Conservation (phyloP, 2,888 invertebrate species). For the Catocala fraxini region DNA sequence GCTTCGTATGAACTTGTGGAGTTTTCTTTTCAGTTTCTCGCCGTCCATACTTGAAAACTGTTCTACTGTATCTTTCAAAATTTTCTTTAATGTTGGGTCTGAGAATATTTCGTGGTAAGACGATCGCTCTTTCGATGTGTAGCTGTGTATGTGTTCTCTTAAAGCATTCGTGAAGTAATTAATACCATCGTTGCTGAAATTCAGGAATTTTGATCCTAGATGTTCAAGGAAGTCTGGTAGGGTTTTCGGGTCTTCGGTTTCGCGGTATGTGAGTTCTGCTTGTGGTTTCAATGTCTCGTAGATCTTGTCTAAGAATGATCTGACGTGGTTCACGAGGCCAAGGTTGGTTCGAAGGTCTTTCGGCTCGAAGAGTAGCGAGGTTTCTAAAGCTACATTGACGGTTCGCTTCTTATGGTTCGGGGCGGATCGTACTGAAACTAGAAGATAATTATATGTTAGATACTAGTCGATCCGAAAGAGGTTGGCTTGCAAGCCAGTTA, state of each 20-base stretch:
- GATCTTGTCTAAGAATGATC: slow-evolving; percentile 28
- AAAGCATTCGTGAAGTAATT: not conserved
- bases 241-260: not conserved
- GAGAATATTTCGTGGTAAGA: slow-evolving; percentile 1
- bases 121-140: not conserved
- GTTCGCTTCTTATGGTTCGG: slow-evolving; percentile 12
- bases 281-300: slow-evolving; percentile 12
- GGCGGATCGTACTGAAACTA: slow-evolving; percentile 17
- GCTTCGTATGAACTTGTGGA: not conserved
- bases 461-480: too few relatives aligned
- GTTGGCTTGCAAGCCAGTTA: too few relatives aligned
- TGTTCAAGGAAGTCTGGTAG: not conserved
- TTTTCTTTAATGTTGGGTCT: slow-evolving; percentile 8
- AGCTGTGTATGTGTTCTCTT: not conserved
- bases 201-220: slow-evolving; percentile 2
- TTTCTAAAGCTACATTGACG: slow-evolving; percentile 41
- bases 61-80: not conserved
- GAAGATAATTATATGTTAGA: not conserved
- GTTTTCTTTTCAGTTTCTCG: not conserved
- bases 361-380: slow-evolving; percentile 40
- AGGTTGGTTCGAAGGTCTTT: slow-evolving; percentile 18
- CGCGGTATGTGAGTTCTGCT: not conserved
- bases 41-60: not conserved
- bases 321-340: slow-evolving; percentile 21
- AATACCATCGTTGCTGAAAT: not conserved